A percentile compares a stretch with the other conserved stretches of the same genome.
These are phyloP conservation scores for Litoditis marina DNA, from an alignment of 2,888 invertebrate species.

Conservation along the genomic window DNA sequence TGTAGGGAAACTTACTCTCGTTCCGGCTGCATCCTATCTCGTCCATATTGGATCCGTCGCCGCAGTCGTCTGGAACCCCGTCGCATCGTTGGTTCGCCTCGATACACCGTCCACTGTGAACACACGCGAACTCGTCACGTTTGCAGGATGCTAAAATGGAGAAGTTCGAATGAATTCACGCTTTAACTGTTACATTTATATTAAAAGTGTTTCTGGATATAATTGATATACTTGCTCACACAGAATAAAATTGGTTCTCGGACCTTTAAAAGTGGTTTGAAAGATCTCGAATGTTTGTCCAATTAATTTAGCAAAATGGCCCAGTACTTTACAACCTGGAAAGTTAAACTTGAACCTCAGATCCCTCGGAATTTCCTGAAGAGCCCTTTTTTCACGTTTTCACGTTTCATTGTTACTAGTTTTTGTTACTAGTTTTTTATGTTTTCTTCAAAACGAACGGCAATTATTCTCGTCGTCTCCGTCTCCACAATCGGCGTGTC, in stretches of 20 bases:
- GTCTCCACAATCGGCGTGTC: constrained; percentile 54
- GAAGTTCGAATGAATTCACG: neutral
- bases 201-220: too few species aligned
- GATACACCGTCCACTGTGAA: constrained; percentile 55
- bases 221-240: too few species aligned
- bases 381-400: too few species aligned
- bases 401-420: neutral
- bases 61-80: constrained; percentile 58
- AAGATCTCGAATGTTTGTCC: too few species aligned
- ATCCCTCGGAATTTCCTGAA: too few species aligned
- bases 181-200: too few species aligned
- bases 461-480: constrained; percentile 60
- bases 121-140: constrained; percentile 57
- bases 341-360: too few species aligned
- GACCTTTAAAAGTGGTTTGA: too few species aligned
- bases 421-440: too few species aligned
- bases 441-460: constrained; percentile 35
- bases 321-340: too few species aligned
- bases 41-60: constrained; percentile 58
- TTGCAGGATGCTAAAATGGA: constrained; percentile 50
- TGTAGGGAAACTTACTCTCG: constrained; percentile 42
- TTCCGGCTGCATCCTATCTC: constrained; percentile 58
- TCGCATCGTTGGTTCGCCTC: constrained; percentile 53
- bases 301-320: too few species aligned
- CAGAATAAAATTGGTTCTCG: too few species aligned